Evolutionary conservation across 2,888 invertebrate genomes (phyloP).

Genomic region (Parapristionchus giblindavisi): DNA sequence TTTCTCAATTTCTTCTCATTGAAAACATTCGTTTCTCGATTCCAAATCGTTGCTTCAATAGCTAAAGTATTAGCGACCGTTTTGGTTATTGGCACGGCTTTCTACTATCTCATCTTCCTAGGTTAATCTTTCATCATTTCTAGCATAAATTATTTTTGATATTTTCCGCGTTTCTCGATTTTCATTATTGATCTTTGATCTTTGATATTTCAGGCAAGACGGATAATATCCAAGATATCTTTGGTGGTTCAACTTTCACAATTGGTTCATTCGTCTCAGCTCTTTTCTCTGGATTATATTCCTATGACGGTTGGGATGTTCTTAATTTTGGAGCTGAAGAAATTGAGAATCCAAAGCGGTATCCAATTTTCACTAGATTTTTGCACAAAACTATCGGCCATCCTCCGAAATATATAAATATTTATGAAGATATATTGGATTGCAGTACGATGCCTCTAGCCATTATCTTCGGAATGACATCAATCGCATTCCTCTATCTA

Average conservation of each 20-base stretch:
- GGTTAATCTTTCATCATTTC: too few species aligned
- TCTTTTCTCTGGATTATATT: constrained; percentile 61
- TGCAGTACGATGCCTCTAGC: constrained; percentile 65
- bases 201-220: constrained; percentile 42
- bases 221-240: constrained; percentile 38
- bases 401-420: too few species aligned
- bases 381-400: too few species aligned
- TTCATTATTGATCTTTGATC: too few species aligned
- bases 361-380: too few species aligned
- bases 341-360: constrained; percentile 63
- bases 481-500: constrained; percentile 60
- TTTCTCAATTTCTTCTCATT: constrained; percentile 68
- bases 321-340: constrained; percentile 67
- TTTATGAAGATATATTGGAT: not conserved
- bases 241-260: constrained; percentile 11
- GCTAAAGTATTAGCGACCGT: constrained; percentile 62
- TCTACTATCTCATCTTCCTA: constrained; percentile 58
- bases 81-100: constrained; percentile 60
- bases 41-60: constrained; percentile 64
- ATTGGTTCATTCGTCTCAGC: constrained; percentile 54
- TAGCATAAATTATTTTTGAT: too few species aligned
- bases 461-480: constrained; percentile 64
- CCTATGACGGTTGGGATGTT: constrained; percentile 67
- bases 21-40: constrained; percentile 62
- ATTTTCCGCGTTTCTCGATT: too few species aligned